Evolutionary conservation across 2,888 invertebrate species (phyloP).

Genomic region (Megamerina dolium): DNA sequence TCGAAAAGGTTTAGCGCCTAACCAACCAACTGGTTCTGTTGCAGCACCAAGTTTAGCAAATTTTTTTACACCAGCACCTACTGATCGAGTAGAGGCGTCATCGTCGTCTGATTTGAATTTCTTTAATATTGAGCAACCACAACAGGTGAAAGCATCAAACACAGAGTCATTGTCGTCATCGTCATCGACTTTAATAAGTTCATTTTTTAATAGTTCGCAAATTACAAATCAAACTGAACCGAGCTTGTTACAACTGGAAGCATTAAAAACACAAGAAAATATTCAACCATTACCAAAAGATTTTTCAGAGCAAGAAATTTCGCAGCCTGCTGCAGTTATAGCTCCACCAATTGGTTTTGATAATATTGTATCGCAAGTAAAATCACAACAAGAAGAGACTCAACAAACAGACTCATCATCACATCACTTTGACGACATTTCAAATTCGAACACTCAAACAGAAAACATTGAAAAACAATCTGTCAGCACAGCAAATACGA

Average conservation of each 20-base stretch:
- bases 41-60: conserved; percentile 19
- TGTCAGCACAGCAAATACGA: background rate
- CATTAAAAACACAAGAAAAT: conserved; percentile 6
- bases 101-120: conserved; percentile 18
- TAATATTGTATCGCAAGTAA: conserved; percentile 10
- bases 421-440: too few species aligned
- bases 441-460: too few species aligned
- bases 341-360: conserved; percentile 30
- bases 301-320: too few species aligned
- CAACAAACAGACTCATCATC: background rate
- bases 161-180: too few species aligned
- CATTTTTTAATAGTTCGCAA: background rate
- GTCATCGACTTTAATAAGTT: background rate
- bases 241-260: too few species aligned
- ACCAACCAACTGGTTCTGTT: conserved; percentile 1
- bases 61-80: conserved; percentile 21
- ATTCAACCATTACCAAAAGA: conserved; percentile 17
- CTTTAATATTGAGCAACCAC: conserved; percentile 14
- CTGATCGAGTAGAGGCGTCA: background rate
- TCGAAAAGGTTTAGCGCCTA: conserved; percentile 14
- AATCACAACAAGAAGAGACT: background rate
- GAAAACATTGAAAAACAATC: background rate
- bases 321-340: too few species aligned
- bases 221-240: conserved; percentile 4
- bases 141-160: background rate